Evolutionary conservation across 2,797 vertebrate species (phyloP).

Genomic region (Enteromius viviparus): DNA sequence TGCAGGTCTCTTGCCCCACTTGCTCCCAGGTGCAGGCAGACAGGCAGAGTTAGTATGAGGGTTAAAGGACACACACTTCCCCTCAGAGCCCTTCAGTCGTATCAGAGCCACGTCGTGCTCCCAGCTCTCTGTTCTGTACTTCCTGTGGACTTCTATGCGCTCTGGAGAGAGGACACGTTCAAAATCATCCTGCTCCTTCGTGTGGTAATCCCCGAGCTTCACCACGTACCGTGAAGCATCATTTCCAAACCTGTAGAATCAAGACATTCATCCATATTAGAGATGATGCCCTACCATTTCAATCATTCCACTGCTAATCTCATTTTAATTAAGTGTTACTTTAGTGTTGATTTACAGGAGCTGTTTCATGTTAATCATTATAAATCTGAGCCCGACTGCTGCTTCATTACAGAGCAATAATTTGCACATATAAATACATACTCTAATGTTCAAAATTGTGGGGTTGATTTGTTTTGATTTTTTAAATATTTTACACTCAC

Average conservation of each 20-base stretch:
- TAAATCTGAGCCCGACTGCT: neutral
- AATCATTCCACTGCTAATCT: neutral
- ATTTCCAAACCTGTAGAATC: constrained; percentile 78
- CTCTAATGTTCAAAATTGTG: neutral
- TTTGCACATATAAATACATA: neutral
- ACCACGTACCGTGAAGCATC: constrained; percentile 81
- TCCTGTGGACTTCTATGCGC: constrained; percentile 84
- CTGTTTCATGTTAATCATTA: neutral
- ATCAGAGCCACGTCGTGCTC: constrained; percentile 89
- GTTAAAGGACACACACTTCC: constrained; percentile 86
- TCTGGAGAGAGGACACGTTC: constrained; percentile 80
- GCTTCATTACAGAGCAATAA: neutral
- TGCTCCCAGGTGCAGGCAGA: constrained; percentile 75
- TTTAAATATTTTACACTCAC: neutral
- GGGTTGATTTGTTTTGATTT: too few species aligned
- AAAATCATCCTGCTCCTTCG: constrained; percentile 77
- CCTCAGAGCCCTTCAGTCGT: constrained; percentile 81
- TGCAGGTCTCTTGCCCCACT: constrained; percentile 67
- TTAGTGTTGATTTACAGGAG: constrained; percentile 3
- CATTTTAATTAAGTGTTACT: neutral
- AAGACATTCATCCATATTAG: neutral
- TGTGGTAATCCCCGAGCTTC: constrained; percentile 82
- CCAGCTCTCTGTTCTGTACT: constrained; percentile 85
- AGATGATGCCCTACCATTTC: neutral
- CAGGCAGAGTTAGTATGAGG: constrained; percentile 83